Evolutionary conservation across 2,888 invertebrate species (phyloP).

Genomic region (Nomada lathburiana): DNA sequence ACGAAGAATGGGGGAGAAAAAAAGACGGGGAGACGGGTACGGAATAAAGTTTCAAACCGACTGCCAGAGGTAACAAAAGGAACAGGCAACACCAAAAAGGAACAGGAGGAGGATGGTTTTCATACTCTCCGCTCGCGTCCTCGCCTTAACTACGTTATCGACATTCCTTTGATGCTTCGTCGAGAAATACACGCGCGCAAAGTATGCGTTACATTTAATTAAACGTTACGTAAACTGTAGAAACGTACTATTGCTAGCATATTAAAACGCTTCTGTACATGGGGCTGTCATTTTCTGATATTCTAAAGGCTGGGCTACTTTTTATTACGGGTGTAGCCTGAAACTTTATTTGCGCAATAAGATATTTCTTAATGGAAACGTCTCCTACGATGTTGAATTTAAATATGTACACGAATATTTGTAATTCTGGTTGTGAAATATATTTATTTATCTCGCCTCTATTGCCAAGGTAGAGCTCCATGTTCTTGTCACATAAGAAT

Average conservation of each 20-base stretch:
- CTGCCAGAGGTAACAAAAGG: slow-evolving; percentile 69
- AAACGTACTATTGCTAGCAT: not conserved
- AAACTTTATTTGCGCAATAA: too few relatives aligned
- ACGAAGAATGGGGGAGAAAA: slow-evolving; percentile 38
- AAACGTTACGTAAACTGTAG: not conserved
- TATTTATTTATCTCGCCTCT: too few relatives aligned
- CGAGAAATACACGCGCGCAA: slow-evolving; percentile 10
- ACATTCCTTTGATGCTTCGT: slow-evolving; percentile 1
- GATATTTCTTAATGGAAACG: too few relatives aligned
- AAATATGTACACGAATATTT: too few relatives aligned
- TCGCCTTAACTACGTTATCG: slow-evolving; percentile 1
- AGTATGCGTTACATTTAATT: slow-evolving; percentile 18
- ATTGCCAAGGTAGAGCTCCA: slow-evolving; percentile 27
- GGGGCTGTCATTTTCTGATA: not conserved
- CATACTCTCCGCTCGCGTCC: slow-evolving; percentile 21
- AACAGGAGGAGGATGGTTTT: slow-evolving; percentile 46
- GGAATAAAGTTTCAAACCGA: slow-evolving; percentile 77
- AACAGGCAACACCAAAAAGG: slow-evolving; percentile 57
- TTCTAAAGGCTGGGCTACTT: not conserved
- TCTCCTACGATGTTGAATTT: too few relatives aligned
- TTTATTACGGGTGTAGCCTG: not conserved
- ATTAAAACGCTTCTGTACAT: not conserved
- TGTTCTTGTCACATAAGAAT: slow-evolving; percentile 40
- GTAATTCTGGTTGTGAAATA: slow-evolving; percentile 50
- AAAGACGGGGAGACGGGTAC: slow-evolving; percentile 52